Evolutionary conservation across 2,888 invertebrate genomes (phyloP), one percentile per base, ranked within the genome.

Genomic region (Vanessa cardui): DNA sequence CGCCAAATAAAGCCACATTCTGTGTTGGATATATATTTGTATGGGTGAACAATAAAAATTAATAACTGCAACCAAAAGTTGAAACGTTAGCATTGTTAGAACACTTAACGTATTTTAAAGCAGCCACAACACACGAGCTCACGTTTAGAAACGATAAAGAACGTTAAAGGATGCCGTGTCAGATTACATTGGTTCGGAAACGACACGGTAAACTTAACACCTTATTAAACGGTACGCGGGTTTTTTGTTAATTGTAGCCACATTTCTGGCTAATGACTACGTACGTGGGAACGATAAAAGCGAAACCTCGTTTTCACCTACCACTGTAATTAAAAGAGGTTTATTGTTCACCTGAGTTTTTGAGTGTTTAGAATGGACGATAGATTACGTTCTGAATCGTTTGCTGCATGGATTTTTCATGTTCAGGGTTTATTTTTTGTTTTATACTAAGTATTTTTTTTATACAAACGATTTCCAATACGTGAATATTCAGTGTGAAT

Each of bases 241-340:
- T 88, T 89, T 92, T 90, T 90, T 88, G 88, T 86, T 91, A 90
- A 91, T 91, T 87, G 86, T 80, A 80, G 83, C 86, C 82, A 86
- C 89, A 89, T 90, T 89, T 89, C 80, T 85, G 83, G 83, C 83
- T 87, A 92, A 90, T 81, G 85, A 81, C 85, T 82, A 83, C 84
- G 84, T 87, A 88, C 86, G 83, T 79, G 80, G 80, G 80, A 74
- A 80, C 87, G 89, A 85, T 90, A 88, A 90, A 87, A 85, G 88
- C 79, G 76, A 83, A 85, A 83, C 85, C 86, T 84, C 85, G 82
- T 85, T 85, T 79, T 76, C 80, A 78, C 78, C 77, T 79, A 78
- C 77, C 78, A 75, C 79, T 77, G 81, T 87, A 88, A 90, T 90
- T 90, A 89, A 86, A 86, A 81, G 78, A 83, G 83, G 82, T 87